Conservation (phyloP, 1,140 invertebrate genomes). For the Halesus radiatus region DNA sequence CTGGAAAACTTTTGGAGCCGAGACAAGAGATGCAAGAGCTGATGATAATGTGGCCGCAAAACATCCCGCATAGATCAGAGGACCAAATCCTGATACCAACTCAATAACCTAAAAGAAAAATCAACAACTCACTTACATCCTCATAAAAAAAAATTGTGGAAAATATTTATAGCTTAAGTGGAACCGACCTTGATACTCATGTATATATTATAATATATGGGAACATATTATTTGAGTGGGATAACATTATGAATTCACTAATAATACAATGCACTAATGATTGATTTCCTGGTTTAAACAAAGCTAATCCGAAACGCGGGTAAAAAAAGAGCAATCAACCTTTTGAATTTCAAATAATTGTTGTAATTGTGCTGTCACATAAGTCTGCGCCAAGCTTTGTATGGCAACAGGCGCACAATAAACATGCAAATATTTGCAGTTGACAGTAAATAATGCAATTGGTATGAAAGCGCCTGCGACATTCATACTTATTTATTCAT, state of each 20-base stretch:
- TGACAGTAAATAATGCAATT: neutral
- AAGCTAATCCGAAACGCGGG: no score
- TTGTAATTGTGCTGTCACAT: no score
- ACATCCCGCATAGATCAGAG: constrained; percentile 95
- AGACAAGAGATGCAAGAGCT: constrained; percentile 94
- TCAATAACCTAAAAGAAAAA: constrained; percentile 84
- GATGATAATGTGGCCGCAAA: constrained; percentile 97
- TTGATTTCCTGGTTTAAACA: no score
- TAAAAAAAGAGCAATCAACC: no score
- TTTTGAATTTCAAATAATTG: no score
- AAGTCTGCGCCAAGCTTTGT: no score
- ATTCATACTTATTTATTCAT: constrained; percentile 14
- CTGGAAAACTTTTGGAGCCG: constrained; percentile 95
- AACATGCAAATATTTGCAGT: constrained; percentile 12
- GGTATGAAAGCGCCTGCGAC: neutral
- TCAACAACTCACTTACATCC: neutral
- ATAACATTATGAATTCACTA: no score
- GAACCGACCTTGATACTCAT: no score
- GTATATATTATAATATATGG: no score
- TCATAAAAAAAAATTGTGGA: neutral
- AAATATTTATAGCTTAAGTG: no score
- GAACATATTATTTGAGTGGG: no score
- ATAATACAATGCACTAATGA: no score
- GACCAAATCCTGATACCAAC: constrained; percentile 89
- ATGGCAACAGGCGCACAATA: neutral